A percentile compares a stretch with the other conserved stretches of the same genome.
These are phyloP conservation scores for Vulpes lagopus DNA, from an alignment of 2,113 vertebrate genomes.

Conservation along the genomic window DNA sequence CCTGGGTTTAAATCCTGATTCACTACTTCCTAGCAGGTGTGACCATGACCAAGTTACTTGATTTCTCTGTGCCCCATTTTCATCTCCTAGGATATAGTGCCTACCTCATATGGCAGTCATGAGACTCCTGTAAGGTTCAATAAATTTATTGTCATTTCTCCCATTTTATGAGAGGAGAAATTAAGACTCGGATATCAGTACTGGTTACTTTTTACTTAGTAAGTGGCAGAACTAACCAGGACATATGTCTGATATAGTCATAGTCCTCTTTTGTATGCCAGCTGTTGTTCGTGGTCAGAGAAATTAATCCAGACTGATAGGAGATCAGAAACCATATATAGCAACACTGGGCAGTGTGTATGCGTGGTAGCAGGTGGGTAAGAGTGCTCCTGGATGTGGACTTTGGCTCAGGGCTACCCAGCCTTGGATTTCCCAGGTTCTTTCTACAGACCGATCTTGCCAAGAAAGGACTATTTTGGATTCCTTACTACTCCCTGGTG, in stretches of 20 bases:
- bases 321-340: background rate
- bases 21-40: background rate
- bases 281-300: background rate
- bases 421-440: background rate
- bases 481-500: constrained; percentile 12
- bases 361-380: background rate
- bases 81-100: background rate
- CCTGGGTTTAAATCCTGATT: background rate
- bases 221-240: background rate
- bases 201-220: background rate
- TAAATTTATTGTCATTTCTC: background rate
- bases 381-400: background rate
- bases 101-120: background rate
- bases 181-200: background rate
- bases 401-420: background rate
- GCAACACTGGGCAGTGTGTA: background rate
- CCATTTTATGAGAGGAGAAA: background rate
- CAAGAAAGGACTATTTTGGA: background rate
- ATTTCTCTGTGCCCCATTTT: background rate
- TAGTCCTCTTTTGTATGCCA: background rate
- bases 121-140: background rate
- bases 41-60: background rate
- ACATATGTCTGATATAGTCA: background rate
- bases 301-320: background rate
- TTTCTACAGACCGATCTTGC: too few relatives aligned